Percentiles rank a stretch among this genome's conserved stretches.
phyloP scores from a whole-genome alignment of 2,113 vertebrate genomes.

The Crocuta crocuta region DNA sequence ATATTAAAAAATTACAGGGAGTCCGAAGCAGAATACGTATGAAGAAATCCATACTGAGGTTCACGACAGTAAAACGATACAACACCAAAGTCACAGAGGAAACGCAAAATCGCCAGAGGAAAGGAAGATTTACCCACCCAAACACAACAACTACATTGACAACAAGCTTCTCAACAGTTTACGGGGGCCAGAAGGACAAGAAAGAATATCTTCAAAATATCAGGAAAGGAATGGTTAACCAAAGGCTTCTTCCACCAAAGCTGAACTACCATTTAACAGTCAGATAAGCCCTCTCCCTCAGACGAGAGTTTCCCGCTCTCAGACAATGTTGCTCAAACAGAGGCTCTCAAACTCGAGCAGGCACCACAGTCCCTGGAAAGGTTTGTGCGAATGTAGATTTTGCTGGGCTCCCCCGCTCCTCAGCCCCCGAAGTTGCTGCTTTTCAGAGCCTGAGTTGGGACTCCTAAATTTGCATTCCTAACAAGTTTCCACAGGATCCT shows the following conservation, averaged over 20 bases:
- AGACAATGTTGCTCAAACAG: not conserved
- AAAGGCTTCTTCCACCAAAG: not conserved
- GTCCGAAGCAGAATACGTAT: not conserved
- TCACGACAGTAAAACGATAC: not conserved
- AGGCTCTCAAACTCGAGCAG: not conserved
- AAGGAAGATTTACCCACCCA: not conserved
- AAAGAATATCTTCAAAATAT: not conserved
- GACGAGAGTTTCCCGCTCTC: not conserved
- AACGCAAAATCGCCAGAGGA: not conserved
- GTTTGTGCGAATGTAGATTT: not conserved
- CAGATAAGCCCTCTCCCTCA: too few relatives aligned
- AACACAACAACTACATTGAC: not conserved
- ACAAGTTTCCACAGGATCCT: not conserved
- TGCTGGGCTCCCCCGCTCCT: fast-evolving
- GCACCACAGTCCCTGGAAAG: too few relatives aligned
- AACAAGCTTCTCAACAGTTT: not conserved
- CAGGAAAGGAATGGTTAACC: not conserved
- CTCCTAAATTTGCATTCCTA: not conserved
- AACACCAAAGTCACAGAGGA: not conserved
- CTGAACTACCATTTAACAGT: not conserved
- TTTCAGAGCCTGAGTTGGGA: not conserved
- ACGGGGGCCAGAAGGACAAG: not conserved
- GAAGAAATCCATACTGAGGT: not conserved
- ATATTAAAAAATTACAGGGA: not conserved
- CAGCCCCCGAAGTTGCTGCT: not conserved